Evolutionary conservation across 2,113 vertebrate genomes (phyloP), one percentile per base, ranked within the genome.

Genomic region (Climacteris rufus): DNA sequence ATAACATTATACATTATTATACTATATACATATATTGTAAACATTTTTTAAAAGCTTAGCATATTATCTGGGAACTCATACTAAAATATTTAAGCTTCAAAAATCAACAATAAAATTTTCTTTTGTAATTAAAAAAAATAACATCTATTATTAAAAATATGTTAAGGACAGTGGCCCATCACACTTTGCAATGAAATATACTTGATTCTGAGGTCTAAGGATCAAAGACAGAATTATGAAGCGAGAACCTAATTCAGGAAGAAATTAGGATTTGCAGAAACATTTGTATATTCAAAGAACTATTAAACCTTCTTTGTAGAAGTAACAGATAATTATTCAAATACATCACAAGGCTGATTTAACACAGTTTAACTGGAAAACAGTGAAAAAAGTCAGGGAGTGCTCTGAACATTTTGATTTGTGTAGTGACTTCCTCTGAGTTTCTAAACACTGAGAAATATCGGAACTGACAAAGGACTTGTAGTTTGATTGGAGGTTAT

Each of bases 141-240:
- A 53, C 0, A 22, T 33, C 14, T 5, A 76, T 1, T 49, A 45
- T 7, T 57, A 39, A 81, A 76, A 24, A 35, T 33, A n/a, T 16
- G 3, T 35, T 66, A 28, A 56, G 53, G 12, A 68, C 17, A 40
- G 33, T 28, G 68, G 44, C 7, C 20, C 25, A 42, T 47, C 86
- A 22, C 19, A 53, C 2, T 93, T 85, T 72, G 7, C 13, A 68
- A 88, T 24, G 40, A 95, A 95, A 94, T 39, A 16, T 25, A 83
- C 83, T 30, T 83, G 64, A 59, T 86, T 95, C 68, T 89, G 52
- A n/a, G 27, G 18, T 24, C 39, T 92, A 83, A 92, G 68, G 47
- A 86, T 92, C 81, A 87, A 90, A 94, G 88, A 54, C 11, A 92
- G 54, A 93, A 90, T 93, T 93, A 97, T 79, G 76, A 87, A 93